A percentile compares a stretch with the other conserved stretches of the same genome.
Conservation (phyloP, 2,113 vertebrate species). For the Edolisoma coerulescens region DNA sequence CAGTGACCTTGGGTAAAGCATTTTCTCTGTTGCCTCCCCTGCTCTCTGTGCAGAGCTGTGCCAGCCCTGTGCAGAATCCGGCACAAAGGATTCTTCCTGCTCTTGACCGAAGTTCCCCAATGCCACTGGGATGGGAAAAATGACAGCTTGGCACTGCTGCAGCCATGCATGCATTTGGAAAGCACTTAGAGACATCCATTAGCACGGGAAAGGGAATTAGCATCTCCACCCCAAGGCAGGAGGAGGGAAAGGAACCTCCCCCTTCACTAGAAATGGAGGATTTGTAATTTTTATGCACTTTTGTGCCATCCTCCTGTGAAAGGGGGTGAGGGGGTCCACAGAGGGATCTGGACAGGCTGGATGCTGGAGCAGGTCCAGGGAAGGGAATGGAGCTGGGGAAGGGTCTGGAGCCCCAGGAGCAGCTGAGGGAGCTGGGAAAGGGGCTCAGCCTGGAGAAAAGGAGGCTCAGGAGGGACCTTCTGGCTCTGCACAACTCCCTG, state of each 20-base stretch:
- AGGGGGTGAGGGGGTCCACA: neutral
- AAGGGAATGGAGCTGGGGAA: neutral
- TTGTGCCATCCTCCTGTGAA: neutral
- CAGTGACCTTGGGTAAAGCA: neutral
- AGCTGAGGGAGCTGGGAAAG: neutral
- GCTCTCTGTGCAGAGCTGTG: neutral
- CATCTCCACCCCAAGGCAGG: neutral
- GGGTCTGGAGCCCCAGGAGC: neutral
- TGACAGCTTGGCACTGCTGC: neutral
- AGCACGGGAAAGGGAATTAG: neutral
- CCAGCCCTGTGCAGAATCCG: accelerated
- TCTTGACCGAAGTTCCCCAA: neutral
- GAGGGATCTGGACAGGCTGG: neutral
- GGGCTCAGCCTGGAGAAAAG: neutral
- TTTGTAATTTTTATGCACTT: neutral
- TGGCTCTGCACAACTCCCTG: neutral
- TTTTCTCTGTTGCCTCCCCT: neutral
- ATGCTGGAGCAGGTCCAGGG: too few species aligned
- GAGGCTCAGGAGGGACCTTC: neutral
- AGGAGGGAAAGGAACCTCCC: neutral
- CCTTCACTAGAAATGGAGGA: neutral
- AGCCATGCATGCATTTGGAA: neutral
- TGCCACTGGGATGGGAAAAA: neutral
- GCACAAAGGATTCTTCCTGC: neutral
- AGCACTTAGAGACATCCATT: neutral